A percentile compares a stretch with the other conserved stretches of the same genome.
These are phyloP conservation scores for Grantiella picta DNA, from an alignment of 2,113 vertebrate species.

Conservation along the genomic window DNA sequence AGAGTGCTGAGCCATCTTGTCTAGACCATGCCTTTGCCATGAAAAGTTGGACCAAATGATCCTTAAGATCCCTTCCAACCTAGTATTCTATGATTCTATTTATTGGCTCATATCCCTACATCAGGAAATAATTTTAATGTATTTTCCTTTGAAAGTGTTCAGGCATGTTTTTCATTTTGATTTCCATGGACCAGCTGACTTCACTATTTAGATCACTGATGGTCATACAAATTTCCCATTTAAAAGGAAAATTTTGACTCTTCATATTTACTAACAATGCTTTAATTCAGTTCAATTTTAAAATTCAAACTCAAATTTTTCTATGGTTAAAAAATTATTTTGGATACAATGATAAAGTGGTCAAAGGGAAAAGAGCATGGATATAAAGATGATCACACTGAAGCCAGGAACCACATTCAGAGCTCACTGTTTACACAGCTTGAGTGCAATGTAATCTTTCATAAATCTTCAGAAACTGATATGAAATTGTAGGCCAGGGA, in stretches of 20 bases:
- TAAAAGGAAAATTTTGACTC: background rate
- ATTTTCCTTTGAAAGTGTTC: background rate
- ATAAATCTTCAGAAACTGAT: background rate
- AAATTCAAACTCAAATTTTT: background rate
- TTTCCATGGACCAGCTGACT: background rate
- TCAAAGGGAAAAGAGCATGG: background rate
- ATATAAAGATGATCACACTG: accelerated
- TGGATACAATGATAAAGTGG: background rate
- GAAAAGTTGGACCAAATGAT: background rate
- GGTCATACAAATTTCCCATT: background rate
- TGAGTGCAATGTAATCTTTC: background rate
- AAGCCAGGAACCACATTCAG: background rate
- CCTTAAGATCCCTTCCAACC: background rate
- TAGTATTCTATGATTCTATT: background rate
- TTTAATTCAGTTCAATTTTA: background rate
- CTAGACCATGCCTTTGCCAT: background rate
- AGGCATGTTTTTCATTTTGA: background rate
- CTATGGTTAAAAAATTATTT: background rate
- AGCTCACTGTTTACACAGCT: background rate
- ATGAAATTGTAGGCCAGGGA: background rate
- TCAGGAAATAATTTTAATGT: background rate
- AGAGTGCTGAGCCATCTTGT: background rate
- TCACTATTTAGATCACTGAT: background rate
- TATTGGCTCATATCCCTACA: background rate
- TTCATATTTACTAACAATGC: background rate